Percentiles rank a stretch among this genome's conserved stretches.
Conservation (phyloP, 2,888 invertebrate genomes). For the Habrosyne pyritoides region DNA sequence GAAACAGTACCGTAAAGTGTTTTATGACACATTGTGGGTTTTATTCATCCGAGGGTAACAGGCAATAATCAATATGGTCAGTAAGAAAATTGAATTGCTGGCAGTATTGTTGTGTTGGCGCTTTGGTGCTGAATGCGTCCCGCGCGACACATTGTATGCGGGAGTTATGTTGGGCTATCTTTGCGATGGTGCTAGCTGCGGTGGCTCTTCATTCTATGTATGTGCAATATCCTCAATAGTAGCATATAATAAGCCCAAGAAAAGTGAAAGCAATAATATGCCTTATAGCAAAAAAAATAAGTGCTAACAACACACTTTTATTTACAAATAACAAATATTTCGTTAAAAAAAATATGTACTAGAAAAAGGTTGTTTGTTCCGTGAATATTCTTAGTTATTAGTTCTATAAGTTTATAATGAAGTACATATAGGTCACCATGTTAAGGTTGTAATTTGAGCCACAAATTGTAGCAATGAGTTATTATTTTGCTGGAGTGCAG, state of each 20-base stretch:
- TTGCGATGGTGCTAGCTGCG: constrained; percentile 20
- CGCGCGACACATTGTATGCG: constrained; percentile 63
- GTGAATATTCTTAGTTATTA: too few relatives aligned
- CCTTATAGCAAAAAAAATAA: not conserved
- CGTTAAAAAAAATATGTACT: too few relatives aligned
- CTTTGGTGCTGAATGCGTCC: constrained; percentile 78
- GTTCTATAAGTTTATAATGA: too few relatives aligned
- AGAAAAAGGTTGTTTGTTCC: too few relatives aligned
- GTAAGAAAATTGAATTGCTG: constrained; percentile 79
- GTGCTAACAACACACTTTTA: too few relatives aligned
- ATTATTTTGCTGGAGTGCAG: too few relatives aligned
- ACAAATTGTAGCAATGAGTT: too few relatives aligned
- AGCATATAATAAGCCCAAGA: not conserved
- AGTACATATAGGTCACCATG: too few relatives aligned
- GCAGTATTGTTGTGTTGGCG: constrained; percentile 57
- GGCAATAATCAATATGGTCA: constrained; percentile 67
- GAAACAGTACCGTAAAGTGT: not conserved
- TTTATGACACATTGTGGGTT: not conserved
- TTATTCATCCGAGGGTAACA: constrained; percentile 12
- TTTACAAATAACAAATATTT: too few relatives aligned
- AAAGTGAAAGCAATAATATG: not conserved
- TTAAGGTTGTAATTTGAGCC: too few relatives aligned
- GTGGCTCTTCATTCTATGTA: not conserved
- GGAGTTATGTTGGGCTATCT: constrained; percentile 64
- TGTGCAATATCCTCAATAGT: not conserved